Base-by-base conservation (phyloP, 2,113 vertebrate genomes). In the Prochilodus magdalenae region DNA sequence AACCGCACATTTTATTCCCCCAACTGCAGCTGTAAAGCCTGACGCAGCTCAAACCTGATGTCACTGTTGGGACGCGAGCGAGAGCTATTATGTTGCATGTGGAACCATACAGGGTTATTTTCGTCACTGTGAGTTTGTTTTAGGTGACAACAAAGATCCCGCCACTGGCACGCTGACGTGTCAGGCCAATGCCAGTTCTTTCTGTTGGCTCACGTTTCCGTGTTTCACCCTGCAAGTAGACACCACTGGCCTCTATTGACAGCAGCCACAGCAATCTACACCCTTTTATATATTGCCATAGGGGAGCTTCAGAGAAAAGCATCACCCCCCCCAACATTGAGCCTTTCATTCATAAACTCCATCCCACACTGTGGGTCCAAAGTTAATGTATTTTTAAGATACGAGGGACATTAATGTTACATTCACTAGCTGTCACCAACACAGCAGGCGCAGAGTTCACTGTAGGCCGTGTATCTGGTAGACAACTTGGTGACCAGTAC, bases 141-240 rank as follows among this genome's bases (percentile, higher is more conserved):
- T 29, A 65, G 27, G 27, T 65, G 62, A 65, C 26, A 30, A 65
- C 26, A 30, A 1, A n/a, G 57, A 59, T 7, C 57, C 20, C 2
- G 57, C n/a, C n/a, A 63, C 24, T 1, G 60, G 6, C 60, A 27
- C 26, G 14, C 26, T 70, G 67, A 40, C 33, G 27, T 33, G 13
- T 26, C 36, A 30, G 4, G 44, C 14, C 20, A 62, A 27, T 71
- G 51, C 62, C 29, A 65, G 62, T 20, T 40, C 57, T 26, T 73
- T 81, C 60, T 83, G 83, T 60, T 55, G 77, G 80, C 59, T 79
- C 63, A 29, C 51, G 71, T 87, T 84, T 88, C 87, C 85, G 11
- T 70, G 73, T 86, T 66, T 86, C 40, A 72, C 65, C 36, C 65
- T 70, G 53, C 44, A 75, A 79, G 76, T 51, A 59, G 79, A 71